phyloP scores from a whole-genome alignment of 2,113 vertebrate genomes.

The Peromyscus polionotus region DNA sequence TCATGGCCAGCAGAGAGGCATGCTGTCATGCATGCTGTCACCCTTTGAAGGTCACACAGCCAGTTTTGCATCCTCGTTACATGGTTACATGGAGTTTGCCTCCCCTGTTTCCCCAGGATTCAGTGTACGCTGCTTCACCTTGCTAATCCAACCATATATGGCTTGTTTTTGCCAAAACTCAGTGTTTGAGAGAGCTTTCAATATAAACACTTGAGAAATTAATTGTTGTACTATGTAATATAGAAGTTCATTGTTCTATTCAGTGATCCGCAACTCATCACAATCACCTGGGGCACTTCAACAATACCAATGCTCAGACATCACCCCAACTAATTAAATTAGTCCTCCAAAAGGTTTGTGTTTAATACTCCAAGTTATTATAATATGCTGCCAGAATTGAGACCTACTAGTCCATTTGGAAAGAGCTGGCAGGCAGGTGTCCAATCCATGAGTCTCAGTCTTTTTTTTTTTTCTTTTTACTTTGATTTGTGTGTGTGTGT shows the following conservation, averaged over 20 bases:
- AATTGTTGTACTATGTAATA: slow-evolving; percentile 44
- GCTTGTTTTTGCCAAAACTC: slow-evolving; percentile 30
- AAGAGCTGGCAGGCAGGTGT: not conserved
- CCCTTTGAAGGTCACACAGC: not conserved
- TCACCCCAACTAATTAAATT: slow-evolving; percentile 53
- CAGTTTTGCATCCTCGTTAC: not conserved
- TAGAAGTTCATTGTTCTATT: slow-evolving; percentile 54
- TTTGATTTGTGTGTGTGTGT: too few relatives aligned
- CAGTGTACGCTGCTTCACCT: not conserved
- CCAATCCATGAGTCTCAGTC: not conserved
- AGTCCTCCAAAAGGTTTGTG: not conserved
- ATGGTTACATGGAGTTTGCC: too few relatives aligned
- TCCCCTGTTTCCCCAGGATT: not conserved
- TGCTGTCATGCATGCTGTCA: not conserved
- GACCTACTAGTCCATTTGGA: not conserved
- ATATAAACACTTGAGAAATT: slow-evolving; percentile 35
- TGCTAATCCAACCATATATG: not conserved
- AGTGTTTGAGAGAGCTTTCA: not conserved
- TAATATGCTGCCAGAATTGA: not conserved
- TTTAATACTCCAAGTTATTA: slow-evolving; percentile 4
- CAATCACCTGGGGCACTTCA: not conserved
- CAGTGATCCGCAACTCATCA: not conserved
- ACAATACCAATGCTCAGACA: slow-evolving; percentile 2
- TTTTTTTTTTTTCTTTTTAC: not conserved
- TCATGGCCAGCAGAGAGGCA: not conserved